phyloP scores from a whole-genome alignment of 2,888 invertebrate species.

The Zhuqinia jingwanae region DNA sequence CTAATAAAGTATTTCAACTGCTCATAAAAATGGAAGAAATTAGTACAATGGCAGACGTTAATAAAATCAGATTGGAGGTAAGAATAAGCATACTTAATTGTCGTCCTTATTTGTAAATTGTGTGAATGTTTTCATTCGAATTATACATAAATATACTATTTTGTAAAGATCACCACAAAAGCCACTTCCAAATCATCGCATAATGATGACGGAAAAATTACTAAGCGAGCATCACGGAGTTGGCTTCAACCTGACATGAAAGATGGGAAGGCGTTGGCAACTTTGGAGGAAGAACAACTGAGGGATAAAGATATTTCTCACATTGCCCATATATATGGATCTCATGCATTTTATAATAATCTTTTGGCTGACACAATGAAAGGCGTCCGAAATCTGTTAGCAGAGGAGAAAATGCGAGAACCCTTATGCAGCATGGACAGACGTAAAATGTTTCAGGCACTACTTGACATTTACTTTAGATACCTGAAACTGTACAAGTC shows the following conservation, averaged over 20 bases:
- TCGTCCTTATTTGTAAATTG: neutral
- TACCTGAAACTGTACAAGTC: conserved; percentile 90
- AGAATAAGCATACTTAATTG: too few species aligned
- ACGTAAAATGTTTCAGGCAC: conserved; percentile 84
- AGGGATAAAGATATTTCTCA: neutral
- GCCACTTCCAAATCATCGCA: too few species aligned
- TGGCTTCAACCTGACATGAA: neutral
- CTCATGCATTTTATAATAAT: conserved; percentile 74
- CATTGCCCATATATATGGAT: neutral
- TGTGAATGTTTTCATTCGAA: neutral
- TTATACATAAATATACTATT: neutral
- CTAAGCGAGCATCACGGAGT: neutral
- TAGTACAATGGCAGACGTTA: neutral
- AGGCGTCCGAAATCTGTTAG: conserved; percentile 56
- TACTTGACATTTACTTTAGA: conserved; percentile 89
- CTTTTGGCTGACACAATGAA: conserved; percentile 75
- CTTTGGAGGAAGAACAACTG: neutral
- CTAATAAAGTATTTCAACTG: neutral
- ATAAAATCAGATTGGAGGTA: neutral
- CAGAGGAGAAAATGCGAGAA: conserved; percentile 79
- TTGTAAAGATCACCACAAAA: too few species aligned
- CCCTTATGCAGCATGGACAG: conserved; percentile 82
- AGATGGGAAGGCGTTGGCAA: neutral
- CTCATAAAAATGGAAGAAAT: neutral
- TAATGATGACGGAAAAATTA: neutral